Percentiles rank a stretch among this genome's conserved stretches.
phyloP scores from a whole-genome alignment of 2,113 vertebrate genomes.

The Myotis davidii region DNA sequence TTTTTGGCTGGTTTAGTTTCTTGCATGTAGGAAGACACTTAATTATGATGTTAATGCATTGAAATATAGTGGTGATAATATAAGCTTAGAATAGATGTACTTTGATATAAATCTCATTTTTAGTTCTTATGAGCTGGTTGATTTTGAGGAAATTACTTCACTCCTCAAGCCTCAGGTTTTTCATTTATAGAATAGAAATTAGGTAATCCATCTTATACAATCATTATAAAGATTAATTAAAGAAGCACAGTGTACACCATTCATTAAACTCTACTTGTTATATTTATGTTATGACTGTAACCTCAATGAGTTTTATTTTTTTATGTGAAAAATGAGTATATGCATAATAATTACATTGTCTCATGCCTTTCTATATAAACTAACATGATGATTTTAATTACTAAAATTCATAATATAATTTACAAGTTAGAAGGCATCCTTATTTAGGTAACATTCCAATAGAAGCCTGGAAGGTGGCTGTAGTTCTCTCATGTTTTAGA shows the following conservation, averaged over 20 bases:
- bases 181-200: background rate
- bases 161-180: background rate
- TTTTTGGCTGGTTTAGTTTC: background rate
- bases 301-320: constrained; percentile 40
- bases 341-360: background rate
- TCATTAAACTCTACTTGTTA: background rate
- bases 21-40: background rate
- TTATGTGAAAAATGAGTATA: constrained; percentile 23
- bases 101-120: background rate
- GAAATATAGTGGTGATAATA: background rate
- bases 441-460: background rate
- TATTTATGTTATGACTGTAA: constrained; percentile 51
- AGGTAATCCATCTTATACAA: background rate
- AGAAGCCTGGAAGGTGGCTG: background rate
- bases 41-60: background rate
- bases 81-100: background rate
- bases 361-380: background rate
- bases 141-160: background rate
- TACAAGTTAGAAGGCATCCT: background rate
- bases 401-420: background rate
- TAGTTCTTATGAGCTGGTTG: background rate
- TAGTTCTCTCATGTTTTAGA: background rate
- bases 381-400: constrained; percentile 6
- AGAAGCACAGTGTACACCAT: background rate
- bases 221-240: constrained; percentile 4